Evolutionary conservation across 1,140 invertebrate species (phyloP), one percentile per base, ranked within the genome.

Genomic region (Laodelphax striatellus): DNA sequence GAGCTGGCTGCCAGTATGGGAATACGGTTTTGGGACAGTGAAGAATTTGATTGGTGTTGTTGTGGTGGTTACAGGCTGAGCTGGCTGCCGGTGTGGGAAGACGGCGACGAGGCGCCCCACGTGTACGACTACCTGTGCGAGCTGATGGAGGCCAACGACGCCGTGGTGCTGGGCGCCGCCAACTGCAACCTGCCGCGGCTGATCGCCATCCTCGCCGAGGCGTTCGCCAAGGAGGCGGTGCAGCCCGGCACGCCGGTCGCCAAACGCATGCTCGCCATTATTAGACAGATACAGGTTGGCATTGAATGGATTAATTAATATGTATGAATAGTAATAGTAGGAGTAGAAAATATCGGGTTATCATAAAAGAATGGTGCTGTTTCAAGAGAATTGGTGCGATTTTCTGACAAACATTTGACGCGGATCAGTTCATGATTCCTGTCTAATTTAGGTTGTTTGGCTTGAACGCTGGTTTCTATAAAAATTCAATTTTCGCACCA

Each of bases 71-170:
- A 6, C 60, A 87, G 84, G 86, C 78, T 98, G 54, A 85, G 84
- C 59, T 98, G 96, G 94, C 78, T 99, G 65, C 97, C 97, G 24
- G 89, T 97, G 14, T 86, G 87, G 64, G 94, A 97, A 74, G 97
- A 99, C 75, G 81, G 84, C 21, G 97, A 98, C 67, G 97, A 99
- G 76, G 88, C 93, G 57, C 86, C 87, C 52, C 88, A 96, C 71
- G 87, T 99, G 41, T 99, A 98, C 73, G 87, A 85, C 59, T 94
- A 97, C 75, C 76, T 99, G 28, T 98, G 94, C 76, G 93, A 97
- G 77, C 78, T 99, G 41, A 87, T 97, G 55, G 93, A 97, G 76
- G 79, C 80, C 61, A 94, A 97, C 72, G 88, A 98, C 77, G 85
- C 88, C 5, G 75, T 85, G 42, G 82, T 97, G 50, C 75, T 97